Percentiles rank a stretch among this genome's conserved stretches.
These are phyloP conservation scores for Sphenodon punctatus DNA, from an alignment of 2,797 vertebrate genomes.

Conservation along the genomic window DNA sequence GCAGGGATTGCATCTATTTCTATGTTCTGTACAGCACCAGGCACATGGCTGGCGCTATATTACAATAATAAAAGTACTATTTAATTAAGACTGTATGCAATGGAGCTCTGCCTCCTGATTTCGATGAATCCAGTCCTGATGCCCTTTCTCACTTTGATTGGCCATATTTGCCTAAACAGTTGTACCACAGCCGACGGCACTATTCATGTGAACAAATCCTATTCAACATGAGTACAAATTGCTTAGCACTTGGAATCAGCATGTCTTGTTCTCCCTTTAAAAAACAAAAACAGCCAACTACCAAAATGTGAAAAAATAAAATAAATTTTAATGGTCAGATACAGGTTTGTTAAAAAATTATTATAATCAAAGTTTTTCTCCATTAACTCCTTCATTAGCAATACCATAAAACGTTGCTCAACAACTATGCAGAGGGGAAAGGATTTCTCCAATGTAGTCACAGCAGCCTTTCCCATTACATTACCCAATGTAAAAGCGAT, in stretches of 20 bases:
- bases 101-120: neutral
- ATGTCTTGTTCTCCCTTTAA: too few relatives aligned
- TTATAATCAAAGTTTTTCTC: slow-evolving; percentile 29
- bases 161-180: neutral
- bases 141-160: neutral
- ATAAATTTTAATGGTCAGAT: slow-evolving; percentile 21
- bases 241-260: too few relatives aligned
- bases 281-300: slow-evolving; percentile 33
- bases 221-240: slow-evolving; percentile 40
- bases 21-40: too few relatives aligned
- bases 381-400: slow-evolving; percentile 55
- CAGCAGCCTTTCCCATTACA: too few relatives aligned
- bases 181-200: neutral
- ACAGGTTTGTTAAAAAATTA: slow-evolving; percentile 41
- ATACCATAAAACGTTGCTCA: slow-evolving; percentile 49
- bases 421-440: too few relatives aligned
- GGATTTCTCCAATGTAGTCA: too few relatives aligned
- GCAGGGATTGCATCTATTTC: too few relatives aligned
- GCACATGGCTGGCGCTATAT: too few relatives aligned
- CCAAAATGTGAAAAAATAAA: neutral
- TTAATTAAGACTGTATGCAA: neutral
- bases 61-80: too few relatives aligned
- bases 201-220: neutral
- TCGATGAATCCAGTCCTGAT: neutral
- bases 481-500: too few relatives aligned